phyloP scores from a whole-genome alignment of 2,888 invertebrate genomes.

The Nineta flava region DNA sequence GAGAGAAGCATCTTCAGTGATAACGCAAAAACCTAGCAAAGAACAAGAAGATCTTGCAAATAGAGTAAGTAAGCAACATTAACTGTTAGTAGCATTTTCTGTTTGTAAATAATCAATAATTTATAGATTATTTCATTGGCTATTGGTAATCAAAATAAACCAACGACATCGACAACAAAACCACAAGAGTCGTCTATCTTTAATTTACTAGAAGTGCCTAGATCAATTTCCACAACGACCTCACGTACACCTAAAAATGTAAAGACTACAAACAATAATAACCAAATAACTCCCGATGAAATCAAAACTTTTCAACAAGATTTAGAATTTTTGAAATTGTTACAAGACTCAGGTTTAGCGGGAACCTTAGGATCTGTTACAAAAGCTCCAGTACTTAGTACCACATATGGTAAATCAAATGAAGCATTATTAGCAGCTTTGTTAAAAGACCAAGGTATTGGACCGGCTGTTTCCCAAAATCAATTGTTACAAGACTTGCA shows the following conservation, averaged over 20 bases:
- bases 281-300: no score
- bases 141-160: constrained; percentile 17
- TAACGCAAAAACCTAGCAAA: constrained; percentile 3
- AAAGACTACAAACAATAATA: no score
- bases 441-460: constrained; percentile 55
- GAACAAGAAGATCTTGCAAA: constrained; percentile 14
- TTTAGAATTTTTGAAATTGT: no score
- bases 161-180: constrained; percentile 15
- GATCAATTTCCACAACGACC: no score
- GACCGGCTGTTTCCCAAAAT: constrained; percentile 47
- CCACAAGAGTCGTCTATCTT: constrained; percentile 15
- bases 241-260: no score
- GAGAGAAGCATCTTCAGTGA: constrained; percentile 2
- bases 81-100: constrained; percentile 6
- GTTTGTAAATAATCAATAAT: no score
- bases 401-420: constrained; percentile 40
- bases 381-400: neutral
- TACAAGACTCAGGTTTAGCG: no score
- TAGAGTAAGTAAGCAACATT: constrained; percentile 12
- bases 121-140: constrained; percentile 22
- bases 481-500: constrained; percentile 16
- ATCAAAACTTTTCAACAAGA: no score
- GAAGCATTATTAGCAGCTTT: constrained; percentile 54
- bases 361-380: no score
- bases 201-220: no score